Base-by-base conservation (phyloP, 2,888 invertebrate genomes). In the Clanis bilineata region DNA sequence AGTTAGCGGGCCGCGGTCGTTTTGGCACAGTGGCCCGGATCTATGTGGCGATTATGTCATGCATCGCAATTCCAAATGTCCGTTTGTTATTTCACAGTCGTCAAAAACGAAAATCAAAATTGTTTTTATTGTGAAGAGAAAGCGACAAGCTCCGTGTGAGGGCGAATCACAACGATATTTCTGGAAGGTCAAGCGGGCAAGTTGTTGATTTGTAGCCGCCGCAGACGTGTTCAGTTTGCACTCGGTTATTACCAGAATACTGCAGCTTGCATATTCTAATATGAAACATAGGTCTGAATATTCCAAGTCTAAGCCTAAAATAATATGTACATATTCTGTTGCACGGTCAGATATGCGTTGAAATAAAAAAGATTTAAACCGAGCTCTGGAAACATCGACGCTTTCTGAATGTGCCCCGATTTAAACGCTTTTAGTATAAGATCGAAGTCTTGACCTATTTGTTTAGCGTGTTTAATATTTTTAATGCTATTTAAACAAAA, bases 11-110 rank as follows among this genome's bases (percentile, higher is more conserved):
- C 73, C 74, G 79, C 71, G 70, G 71, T 76, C 73, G 79, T 83
- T 82, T 88, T 91, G 90, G 91, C 91, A 90, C 87, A 80, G 70
- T 82, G 79, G 85, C 82, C 85, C 85, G 89, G 87, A 89, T 90
- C 87, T 83, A 86, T 83, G 73, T 70, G 79, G 86, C 80, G 90
- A 88, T 92, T 91, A 89, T 91, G 90, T 92, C 91, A 92, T 88
- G 85, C 86, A 79, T 76, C 79, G 78, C 81, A 76, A 83, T 86
- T 82, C 75, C 73, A 73, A 80, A 79, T 74, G 71, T 76, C 76
- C 76, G 81, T 85, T 83, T 83, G 76, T 85, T 87, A 80, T 84
- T 82, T 78, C 75, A 76, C 79, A 73, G 74, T 79, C 76, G 67
- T 66, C 71, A 66, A 73, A 73, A 77, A 79, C 77, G 77, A 70